These are phyloP conservation scores for Psettodes erumei DNA, from an alignment of 2,113 vertebrate species.

Conservation along the genomic window DNA sequence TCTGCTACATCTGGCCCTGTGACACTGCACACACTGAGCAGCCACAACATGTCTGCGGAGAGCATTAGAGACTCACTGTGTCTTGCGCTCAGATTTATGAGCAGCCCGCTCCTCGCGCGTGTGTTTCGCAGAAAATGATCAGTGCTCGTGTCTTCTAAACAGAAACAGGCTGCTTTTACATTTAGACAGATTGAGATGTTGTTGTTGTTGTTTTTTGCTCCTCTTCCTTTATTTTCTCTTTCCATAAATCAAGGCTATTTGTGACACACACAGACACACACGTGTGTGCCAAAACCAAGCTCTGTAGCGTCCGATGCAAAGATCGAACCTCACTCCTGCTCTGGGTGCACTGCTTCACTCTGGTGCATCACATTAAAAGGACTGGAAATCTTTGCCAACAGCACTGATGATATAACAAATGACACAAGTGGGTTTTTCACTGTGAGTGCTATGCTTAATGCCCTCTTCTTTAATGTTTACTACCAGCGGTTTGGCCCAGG, in stretches of 20 bases:
- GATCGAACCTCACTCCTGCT: conserved; percentile 9
- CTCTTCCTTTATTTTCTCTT: conserved; percentile 15
- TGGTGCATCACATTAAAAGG: conserved; percentile 26
- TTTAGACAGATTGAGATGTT: conserved; percentile 51
- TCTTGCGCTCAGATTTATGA: conserved; percentile 76
- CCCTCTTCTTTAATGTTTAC: conserved; percentile 68
- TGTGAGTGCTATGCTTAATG: conserved; percentile 53
- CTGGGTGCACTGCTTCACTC: conserved; percentile 3
- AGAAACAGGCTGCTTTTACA: conserved; percentile 56
- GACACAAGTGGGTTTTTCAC: conserved; percentile 57
- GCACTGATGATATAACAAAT: conserved; percentile 68
- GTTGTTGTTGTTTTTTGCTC: neutral
- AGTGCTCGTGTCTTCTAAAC: conserved; percentile 68
- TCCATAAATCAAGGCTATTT: neutral
- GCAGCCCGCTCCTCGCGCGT: conserved; percentile 47
- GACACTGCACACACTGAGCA: conserved; percentile 58
- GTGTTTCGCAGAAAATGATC: conserved; percentile 59
- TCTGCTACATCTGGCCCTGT: conserved; percentile 68
- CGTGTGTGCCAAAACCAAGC: neutral
- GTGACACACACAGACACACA: neutral
- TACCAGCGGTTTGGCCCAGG: conserved; percentile 68
- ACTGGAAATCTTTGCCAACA: conserved; percentile 27
- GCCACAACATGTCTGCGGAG: conserved; percentile 80
- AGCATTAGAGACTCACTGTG: conserved; percentile 64
- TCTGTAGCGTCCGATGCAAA: neutral